A percentile compares a stretch with the other conserved stretches of the same genome.
phyloP scores from a whole-genome alignment of 2,888 invertebrate species.

The Operophtera brumata region DNA sequence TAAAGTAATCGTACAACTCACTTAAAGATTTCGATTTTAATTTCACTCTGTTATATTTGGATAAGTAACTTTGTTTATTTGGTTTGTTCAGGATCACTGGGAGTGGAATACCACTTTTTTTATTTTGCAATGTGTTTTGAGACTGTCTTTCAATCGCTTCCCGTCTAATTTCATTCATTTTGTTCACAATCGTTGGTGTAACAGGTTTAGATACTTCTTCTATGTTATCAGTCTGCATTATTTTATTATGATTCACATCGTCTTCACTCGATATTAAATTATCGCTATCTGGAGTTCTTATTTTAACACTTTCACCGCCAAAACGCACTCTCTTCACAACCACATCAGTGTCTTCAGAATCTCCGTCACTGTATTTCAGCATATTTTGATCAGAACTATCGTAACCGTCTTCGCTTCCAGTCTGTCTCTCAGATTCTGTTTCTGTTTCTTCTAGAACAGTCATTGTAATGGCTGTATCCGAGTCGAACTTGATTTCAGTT shows the following conservation, averaged over 20 bases:
- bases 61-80: slow-evolving; percentile 41
- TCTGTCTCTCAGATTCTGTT: slow-evolving; percentile 69
- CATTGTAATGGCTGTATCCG: slow-evolving; percentile 91
- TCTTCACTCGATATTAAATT: slow-evolving; percentile 82
- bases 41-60: slow-evolving; percentile 59
- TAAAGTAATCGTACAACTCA: slow-evolving; percentile 75
- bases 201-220: slow-evolving; percentile 47
- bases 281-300: slow-evolving; percentile 92
- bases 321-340: slow-evolving; percentile 87
- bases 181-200: slow-evolving; percentile 50
- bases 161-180: slow-evolving; percentile 62
- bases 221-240: slow-evolving; percentile 42
- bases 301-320: slow-evolving; percentile 92
- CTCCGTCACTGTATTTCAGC: slow-evolving; percentile 82
- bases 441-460: slow-evolving; percentile 88
- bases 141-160: slow-evolving; percentile 54
- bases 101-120: slow-evolving; percentile 69
- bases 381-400: slow-evolving; percentile 74
- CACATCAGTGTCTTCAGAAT: slow-evolving; percentile 80
- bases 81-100: slow-evolving; percentile 62
- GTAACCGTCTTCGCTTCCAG: slow-evolving; percentile 70
- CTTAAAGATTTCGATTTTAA: slow-evolving; percentile 74
- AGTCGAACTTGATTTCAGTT: slow-evolving; percentile 90
- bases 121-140: slow-evolving; percentile 38
- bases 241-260: slow-evolving; percentile 55